Conservation (phyloP, 2,888 invertebrate genomes). For the Oxyscelio sp. region DNA sequence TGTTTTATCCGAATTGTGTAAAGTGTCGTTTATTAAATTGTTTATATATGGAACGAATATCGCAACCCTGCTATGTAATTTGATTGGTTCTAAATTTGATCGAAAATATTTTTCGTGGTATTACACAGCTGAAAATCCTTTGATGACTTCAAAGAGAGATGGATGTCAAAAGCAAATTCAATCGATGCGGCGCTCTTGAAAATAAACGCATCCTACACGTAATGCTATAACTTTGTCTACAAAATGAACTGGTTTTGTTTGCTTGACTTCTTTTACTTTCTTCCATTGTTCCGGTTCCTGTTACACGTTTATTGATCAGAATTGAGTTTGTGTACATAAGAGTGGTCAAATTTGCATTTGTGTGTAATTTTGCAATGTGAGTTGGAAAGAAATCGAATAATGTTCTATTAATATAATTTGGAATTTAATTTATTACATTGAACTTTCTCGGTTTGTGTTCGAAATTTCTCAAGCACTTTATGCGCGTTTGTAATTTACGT, state of each 20-base stretch:
- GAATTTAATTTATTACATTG: slow-evolving; percentile 1
- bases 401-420: slow-evolving; percentile 45
- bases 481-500: slow-evolving; percentile 8
- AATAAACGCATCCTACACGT: slow-evolving; percentile 21
- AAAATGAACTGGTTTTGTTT: slow-evolving; percentile 45
- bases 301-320: slow-evolving; percentile 7
- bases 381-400: no score
- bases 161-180: slow-evolving; percentile 32
- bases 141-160: slow-evolving; percentile 13
- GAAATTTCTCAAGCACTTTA: slow-evolving; percentile 29
- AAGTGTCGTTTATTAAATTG: no score
- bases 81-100: slow-evolving; percentile 6
- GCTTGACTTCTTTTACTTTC: slow-evolving; percentile 30
- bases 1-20: no score
- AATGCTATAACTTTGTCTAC: slow-evolving; percentile 22
- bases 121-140: background rate
- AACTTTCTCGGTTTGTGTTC: slow-evolving; percentile 50
- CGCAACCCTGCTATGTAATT: background rate
- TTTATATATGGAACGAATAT: background rate
- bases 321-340: no score
- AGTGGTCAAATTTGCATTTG: no score
- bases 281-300: slow-evolving; percentile 22
- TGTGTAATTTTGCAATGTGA: no score
- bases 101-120: background rate
- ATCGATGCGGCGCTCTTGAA: slow-evolving; percentile 16